Evolutionary conservation across 2,888 invertebrate genomes (phyloP), one percentile per base, ranked within the genome.

Genomic region (Cryptus armator): DNA sequence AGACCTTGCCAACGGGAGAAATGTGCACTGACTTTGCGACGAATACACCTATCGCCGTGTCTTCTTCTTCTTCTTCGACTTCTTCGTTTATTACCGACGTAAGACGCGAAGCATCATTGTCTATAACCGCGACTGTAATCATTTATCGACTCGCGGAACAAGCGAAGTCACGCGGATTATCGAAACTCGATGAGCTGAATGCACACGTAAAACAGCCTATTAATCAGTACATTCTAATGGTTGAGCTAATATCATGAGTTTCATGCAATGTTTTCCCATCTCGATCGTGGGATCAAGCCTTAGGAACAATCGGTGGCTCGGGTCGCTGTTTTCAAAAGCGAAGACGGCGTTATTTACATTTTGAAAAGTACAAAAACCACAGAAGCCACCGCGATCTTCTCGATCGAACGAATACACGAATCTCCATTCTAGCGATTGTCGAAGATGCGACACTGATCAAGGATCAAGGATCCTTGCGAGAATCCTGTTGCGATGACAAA

Each of bases 401-500:
- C 75, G 75, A 75, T 64, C 75, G 19, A 66, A 66, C 37, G 66
- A 43, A 76, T 43, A 43, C 43, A 44, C 66, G 19, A 29, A 53
- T 24, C 14, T 14, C 19, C 19, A 1, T 48, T 46, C 44, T 16
- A n/a, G 43, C 56, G 71, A 43, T 71, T 19, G 43, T 19, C 53
- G 14, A 71, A 71, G 56, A 71, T 4, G 29, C 32, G 59, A 59
- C 24, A n/a, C 6, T 29, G 24, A 5, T 32, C 12, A 51, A 44
- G n/a, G 46, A 53, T 68, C 51, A 53, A 68, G n/a, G n/a, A n/a
- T n/a, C n/a, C n/a, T n/a, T n/a, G n/a, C n/a, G n/a, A n/a, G n/a
- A n/a, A n/a, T n/a, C n/a, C n/a, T n/a, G 72, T 67, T 16, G 56
- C 89, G 90, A 91, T 92, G 92, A 92, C 89, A 90, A 92, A 92